Percentiles rank a stretch among this genome's conserved stretches.
Evolutionary conservation across 2,113 vertebrate genomes (phyloP).

Genomic region (Forbesichthys agassizii): DNA sequence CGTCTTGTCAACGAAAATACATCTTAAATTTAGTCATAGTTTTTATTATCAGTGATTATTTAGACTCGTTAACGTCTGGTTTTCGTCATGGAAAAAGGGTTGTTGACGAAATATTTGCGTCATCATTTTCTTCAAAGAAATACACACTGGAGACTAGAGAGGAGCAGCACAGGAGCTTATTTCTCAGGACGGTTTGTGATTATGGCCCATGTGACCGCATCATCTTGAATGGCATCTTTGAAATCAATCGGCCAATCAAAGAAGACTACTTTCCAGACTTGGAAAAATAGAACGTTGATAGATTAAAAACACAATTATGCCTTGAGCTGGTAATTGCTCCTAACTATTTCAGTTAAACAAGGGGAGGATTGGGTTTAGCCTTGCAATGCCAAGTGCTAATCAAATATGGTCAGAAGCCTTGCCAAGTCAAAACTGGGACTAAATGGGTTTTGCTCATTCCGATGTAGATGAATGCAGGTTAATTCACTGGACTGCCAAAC

Average conservation of each 20-base stretch:
- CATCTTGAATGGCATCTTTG: constrained; percentile 26
- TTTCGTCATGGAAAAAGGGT: no score
- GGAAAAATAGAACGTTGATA: neutral
- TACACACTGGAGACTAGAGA: no score
- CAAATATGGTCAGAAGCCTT: constrained; percentile 46
- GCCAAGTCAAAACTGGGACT: constrained; percentile 42
- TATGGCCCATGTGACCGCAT: neutral
- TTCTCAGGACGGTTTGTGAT: neutral
- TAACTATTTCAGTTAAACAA: constrained; percentile 50
- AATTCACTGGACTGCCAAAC: constrained; percentile 33
- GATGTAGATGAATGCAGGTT: constrained; percentile 27
- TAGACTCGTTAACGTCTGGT: no score
- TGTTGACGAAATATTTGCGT: no score
- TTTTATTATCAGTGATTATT: no score
- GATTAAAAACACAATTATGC: constrained; percentile 45
- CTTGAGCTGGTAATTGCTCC: constrained; percentile 40
- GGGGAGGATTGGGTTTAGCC: constrained; percentile 49
- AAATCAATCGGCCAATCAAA: constrained; percentile 6
- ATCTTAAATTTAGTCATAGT: no score
- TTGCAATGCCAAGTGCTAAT: constrained; percentile 62
- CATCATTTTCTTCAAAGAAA: no score
- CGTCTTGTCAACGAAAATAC: no score
- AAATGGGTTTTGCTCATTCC: neutral
- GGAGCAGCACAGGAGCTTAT: neutral
- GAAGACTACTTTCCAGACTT: neutral